Base-by-base conservation (phyloP, 1,140 invertebrate genomes). In the Drosophila equinoxialis region DNA sequence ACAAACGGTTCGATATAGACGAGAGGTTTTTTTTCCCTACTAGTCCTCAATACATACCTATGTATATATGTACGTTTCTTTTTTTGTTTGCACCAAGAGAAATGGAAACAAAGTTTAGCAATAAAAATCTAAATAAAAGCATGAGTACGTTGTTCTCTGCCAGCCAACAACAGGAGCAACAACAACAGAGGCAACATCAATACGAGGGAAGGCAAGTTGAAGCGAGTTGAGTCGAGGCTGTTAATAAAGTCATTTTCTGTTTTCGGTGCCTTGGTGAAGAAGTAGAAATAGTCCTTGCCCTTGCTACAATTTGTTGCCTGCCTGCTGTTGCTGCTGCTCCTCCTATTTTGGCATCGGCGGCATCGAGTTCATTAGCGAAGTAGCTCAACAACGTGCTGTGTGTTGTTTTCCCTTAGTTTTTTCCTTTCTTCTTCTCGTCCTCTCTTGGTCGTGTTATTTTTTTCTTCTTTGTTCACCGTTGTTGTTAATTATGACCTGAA, bases 21-120 rank as follows among this genome's bases (percentile, higher is more conserved):
- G 66, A 30, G 14, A 30, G 14, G 66, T n/a, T 55, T 39, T 33
- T 33, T 30, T 30, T 30, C 30, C 30, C 30, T 60, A 60, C 45
- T 41, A 37, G 2, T 59, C 39, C 64, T 63, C 20, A 23, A 23
- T 23, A 23, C 20, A 23, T 2, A 60, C 33, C 17, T 17, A 17
- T 17, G 0, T 10, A 39, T 0, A 3, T 63, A 60, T 2, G 2
- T 23, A 23, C 33, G 0, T 7, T 2, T 20, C 8, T 14, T 45
- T 74, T 77, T 45, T 45, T 54, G 11, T 23, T 48, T 71, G 65
- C 58, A 54, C 37, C 39, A 61, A 51, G 67, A 76, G 75, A 63
- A 60, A 64, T 59, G 66, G 83, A 76, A 86, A 83, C 84, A 89
- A 87, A 87, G 79, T 87, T 89, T 83, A 77, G 84, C 84, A 87